phyloP scores from a whole-genome alignment of 2,888 invertebrate genomes.

The Malacosoma neustria region DNA sequence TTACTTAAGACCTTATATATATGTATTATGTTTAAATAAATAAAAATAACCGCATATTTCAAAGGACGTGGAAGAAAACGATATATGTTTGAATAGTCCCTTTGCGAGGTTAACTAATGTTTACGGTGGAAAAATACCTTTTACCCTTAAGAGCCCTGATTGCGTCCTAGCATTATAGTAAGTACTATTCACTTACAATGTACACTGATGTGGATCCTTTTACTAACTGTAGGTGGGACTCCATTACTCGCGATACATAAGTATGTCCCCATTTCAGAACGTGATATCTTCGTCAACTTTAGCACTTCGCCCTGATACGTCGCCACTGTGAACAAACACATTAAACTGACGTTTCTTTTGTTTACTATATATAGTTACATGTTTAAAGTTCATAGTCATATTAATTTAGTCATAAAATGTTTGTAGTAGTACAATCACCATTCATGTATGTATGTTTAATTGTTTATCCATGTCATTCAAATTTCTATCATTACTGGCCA shows the following conservation, averaged over 20 bases:
- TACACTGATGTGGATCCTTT: slow-evolving; percentile 91
- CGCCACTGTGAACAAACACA: slow-evolving; percentile 70
- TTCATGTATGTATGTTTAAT: no score
- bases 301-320: slow-evolving; percentile 87
- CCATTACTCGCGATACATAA: slow-evolving; percentile 93
- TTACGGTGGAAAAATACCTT: background rate
- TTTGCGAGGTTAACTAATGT: background rate
- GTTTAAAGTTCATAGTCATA: background rate
- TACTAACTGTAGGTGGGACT: slow-evolving; percentile 91
- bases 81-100: background rate
- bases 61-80: background rate
- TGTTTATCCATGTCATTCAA: no score
- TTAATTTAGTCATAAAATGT: no score
- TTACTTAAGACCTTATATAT: no score
- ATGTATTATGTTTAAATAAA: no score
- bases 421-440: no score
- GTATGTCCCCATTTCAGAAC: slow-evolving; percentile 94
- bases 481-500: no score
- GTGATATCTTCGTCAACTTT: slow-evolving; percentile 86
- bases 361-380: background rate
- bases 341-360: slow-evolving; percentile 4
- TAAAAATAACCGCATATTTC: background rate
- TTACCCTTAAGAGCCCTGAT: slow-evolving; percentile 10
- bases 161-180: slow-evolving; percentile 8
- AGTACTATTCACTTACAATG: slow-evolving; percentile 81